Percentiles rank a stretch among this genome's conserved stretches.
phyloP scores from a whole-genome alignment of 2,797 vertebrate genomes.

The Argentina silus region DNA sequence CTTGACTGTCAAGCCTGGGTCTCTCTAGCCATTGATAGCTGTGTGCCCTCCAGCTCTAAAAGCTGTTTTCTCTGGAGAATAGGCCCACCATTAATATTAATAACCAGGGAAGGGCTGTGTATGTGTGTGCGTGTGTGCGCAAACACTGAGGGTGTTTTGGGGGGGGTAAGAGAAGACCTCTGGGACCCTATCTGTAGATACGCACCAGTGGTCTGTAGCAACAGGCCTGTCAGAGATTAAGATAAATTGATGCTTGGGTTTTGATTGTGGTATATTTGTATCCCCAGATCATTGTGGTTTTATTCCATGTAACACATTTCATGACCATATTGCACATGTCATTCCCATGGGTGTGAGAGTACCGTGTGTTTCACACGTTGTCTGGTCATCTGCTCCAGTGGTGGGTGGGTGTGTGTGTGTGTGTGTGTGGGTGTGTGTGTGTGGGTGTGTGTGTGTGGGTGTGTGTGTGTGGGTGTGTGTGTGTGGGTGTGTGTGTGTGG shows the following conservation, averaged over 20 bases:
- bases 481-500: slow-evolving; percentile 36
- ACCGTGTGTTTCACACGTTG: slow-evolving; percentile 3
- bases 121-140: slow-evolving; percentile 18
- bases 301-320: too few relatives aligned
- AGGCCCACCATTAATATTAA: slow-evolving; percentile 54
- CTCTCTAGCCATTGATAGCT: slow-evolving; percentile 35
- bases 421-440: too few relatives aligned
- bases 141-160: not conserved
- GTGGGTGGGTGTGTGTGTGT: too few relatives aligned
- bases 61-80: slow-evolving; percentile 23
- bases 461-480: too few relatives aligned
- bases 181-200: not conserved
- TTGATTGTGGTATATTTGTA: too few relatives aligned
- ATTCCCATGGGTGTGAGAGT: slow-evolving; percentile 25
- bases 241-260: not conserved
- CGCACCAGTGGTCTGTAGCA: not conserved
- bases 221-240: not conserved
- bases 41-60: slow-evolving; percentile 42
- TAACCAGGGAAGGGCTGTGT: slow-evolving; percentile 18
- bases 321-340: slow-evolving; percentile 23
- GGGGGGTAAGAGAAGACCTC: not conserved
- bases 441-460: slow-evolving; percentile 26
- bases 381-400: slow-evolving; percentile 1
- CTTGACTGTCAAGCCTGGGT: slow-evolving; percentile 46
- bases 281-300: too few relatives aligned